Evolutionary conservation across 30 jellyfish, hydroid and myxozoan genomes (phyloP).

Genomic region (Aurelia aurita): DNA sequence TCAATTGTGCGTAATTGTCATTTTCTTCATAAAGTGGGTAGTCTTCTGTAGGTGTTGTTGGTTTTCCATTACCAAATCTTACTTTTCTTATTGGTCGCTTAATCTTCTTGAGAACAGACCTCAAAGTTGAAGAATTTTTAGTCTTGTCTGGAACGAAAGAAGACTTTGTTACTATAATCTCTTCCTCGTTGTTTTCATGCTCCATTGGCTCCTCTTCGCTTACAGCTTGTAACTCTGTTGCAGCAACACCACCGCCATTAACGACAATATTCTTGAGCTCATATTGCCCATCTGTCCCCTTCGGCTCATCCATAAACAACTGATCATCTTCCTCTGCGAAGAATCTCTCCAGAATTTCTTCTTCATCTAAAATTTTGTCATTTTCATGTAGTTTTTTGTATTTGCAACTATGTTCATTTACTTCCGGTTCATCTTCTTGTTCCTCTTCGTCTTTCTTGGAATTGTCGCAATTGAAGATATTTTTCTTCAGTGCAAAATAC

Average conservation of each 20-base stretch:
- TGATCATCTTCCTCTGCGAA: neutral
- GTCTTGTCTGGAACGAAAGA: constrained; percentile 54
- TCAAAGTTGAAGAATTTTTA: constrained; percentile 30
- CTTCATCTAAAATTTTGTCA: constrained; percentile 1
- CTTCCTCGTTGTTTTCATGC: constrained; percentile 21
- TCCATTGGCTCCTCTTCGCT: neutral
- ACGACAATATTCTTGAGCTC: neutral
- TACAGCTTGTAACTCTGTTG: neutral
- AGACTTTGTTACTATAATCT: constrained; percentile 69
- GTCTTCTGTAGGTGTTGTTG: constrained; percentile 5
- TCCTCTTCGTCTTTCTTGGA: constrained; percentile 72
- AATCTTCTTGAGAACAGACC: constrained; percentile 64
- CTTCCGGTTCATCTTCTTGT: constrained; percentile 15
- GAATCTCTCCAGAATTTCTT: constrained; percentile 4
- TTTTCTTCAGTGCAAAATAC: constrained; percentile 72
- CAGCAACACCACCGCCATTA: neutral
- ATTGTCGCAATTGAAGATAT: constrained; percentile 76
- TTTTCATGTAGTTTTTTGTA: neutral
- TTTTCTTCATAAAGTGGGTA: constrained; percentile 67
- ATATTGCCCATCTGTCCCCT: neutral
- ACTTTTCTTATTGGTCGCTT: constrained; percentile 67
- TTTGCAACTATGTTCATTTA: neutral
- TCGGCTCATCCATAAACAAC: neutral
- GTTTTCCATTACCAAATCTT: constrained; percentile 55
- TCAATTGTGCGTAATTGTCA: constrained; percentile 47